A percentile compares a stretch with the other conserved stretches of the same genome.
Conservation (phyloP, 2,888 invertebrate genomes). For the Beris chalybata region DNA sequence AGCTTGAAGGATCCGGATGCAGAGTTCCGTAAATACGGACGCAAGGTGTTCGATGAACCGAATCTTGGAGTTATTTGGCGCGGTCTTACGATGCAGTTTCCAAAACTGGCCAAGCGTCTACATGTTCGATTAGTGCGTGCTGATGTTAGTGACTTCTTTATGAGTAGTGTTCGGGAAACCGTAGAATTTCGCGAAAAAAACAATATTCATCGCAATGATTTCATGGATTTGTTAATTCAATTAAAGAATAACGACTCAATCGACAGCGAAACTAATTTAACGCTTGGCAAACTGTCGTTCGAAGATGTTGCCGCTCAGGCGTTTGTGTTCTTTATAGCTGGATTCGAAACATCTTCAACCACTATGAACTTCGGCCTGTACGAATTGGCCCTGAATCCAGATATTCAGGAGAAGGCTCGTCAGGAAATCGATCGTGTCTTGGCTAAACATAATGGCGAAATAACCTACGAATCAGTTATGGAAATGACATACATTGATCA, state of each 20-base stretch:
- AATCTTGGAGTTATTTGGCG: not conserved
- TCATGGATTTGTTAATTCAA: slow-evolving; percentile 59
- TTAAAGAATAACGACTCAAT: slow-evolving; percentile 45
- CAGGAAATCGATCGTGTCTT: slow-evolving; percentile 44
- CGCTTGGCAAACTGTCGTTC: not conserved
- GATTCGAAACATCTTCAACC: slow-evolving; percentile 50
- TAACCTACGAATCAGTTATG: slow-evolving; percentile 48
- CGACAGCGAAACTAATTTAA: not conserved
- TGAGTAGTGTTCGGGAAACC: slow-evolving; percentile 50
- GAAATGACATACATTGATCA: slow-evolving; percentile 50
- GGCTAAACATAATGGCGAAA: slow-evolving; percentile 41
- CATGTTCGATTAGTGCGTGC: slow-evolving; percentile 42
- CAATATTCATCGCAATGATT: slow-evolving; percentile 56
- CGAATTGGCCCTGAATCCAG: slow-evolving; percentile 46
- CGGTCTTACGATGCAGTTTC: not conserved
- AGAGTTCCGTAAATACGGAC: slow-evolving; percentile 44
- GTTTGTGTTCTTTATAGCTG: slow-evolving; percentile 39
- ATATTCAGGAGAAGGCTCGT: slow-evolving; percentile 45
- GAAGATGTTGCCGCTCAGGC: slow-evolving; percentile 21
- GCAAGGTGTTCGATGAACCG: slow-evolving; percentile 34
- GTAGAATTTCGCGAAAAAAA: slow-evolving; percentile 52
- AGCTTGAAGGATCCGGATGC: slow-evolving; percentile 47
- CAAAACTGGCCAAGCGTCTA: not conserved
- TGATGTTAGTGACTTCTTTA: slow-evolving; percentile 47
- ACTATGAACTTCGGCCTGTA: slow-evolving; percentile 47